Evolutionary conservation across 2,797 vertebrate genomes (phyloP).

Genomic region (Synaphobranchus kaupii): DNA sequence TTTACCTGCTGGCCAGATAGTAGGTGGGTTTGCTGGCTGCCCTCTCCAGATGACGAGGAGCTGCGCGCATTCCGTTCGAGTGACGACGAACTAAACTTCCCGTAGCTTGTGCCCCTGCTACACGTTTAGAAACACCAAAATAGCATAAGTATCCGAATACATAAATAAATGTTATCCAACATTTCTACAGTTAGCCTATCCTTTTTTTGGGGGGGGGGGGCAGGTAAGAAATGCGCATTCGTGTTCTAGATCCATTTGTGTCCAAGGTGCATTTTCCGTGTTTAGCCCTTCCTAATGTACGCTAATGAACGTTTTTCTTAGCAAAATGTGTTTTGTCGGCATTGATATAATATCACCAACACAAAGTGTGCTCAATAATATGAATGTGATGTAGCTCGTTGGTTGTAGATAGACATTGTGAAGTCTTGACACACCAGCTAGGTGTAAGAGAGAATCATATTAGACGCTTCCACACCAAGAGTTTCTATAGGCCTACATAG

Average conservation of each 20-base stretch:
- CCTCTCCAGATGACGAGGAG: neutral
- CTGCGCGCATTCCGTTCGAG: neutral
- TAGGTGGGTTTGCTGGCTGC: neutral
- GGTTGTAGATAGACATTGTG: neutral
- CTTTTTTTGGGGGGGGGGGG: conserved; percentile 6
- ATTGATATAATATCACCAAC: neutral
- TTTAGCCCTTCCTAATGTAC: neutral
- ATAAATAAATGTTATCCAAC: neutral
- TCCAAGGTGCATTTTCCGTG: conserved; percentile 4
- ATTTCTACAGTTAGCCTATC: neutral
- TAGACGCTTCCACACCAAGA: no score
- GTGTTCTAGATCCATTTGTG: neutral
- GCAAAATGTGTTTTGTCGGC: neutral
- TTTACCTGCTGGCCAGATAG: neutral
- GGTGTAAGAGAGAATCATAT: no score
- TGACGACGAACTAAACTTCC: neutral
- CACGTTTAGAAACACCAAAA: no score
- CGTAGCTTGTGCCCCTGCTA: neutral
- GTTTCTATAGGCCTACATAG: no score
- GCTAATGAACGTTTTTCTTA: neutral
- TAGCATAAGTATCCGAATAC: neutral
- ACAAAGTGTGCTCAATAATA: neutral
- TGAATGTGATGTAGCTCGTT: neutral
- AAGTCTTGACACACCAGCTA: neutral
- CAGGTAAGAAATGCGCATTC: conserved; percentile 25